These are phyloP conservation scores for Notarius lentiginosus DNA, from an alignment of 2,113 vertebrate species.

Conservation along the genomic window DNA sequence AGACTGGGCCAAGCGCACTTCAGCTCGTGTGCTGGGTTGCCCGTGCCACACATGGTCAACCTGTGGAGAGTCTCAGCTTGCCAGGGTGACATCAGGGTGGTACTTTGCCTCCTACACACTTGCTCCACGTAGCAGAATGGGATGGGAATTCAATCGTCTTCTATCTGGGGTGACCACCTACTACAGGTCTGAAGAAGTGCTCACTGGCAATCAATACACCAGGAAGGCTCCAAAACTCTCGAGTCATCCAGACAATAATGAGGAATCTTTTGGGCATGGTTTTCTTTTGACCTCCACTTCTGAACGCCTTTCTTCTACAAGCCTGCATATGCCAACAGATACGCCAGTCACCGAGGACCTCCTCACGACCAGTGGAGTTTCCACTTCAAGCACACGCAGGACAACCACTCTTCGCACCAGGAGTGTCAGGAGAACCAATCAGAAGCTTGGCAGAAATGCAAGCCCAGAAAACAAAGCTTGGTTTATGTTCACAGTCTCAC, in stretches of 20 bases:
- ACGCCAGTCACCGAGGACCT: constrained; percentile 31
- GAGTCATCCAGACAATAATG: neutral
- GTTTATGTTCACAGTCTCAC: constrained; percentile 15
- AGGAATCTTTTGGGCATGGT: constrained; percentile 33
- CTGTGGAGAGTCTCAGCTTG: constrained; percentile 59
- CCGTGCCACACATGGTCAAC: constrained; percentile 77
- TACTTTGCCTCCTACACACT: constrained; percentile 67
- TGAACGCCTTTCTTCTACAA: constrained; percentile 31
- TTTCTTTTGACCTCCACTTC: constrained; percentile 19
- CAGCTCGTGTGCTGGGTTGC: constrained; percentile 73
- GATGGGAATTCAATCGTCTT: constrained; percentile 24
- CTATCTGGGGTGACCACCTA: constrained; percentile 39
- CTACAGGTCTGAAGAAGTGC: constrained; percentile 59
- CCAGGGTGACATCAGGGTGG: constrained; percentile 61
- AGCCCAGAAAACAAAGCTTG: constrained; percentile 4
- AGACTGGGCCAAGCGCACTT: constrained; percentile 77
- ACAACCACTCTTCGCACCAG: constrained; percentile 71
- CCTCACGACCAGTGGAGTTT: constrained; percentile 34
- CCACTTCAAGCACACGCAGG: constrained; percentile 59
- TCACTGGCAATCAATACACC: constrained; percentile 42
- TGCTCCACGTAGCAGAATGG: constrained; percentile 56
- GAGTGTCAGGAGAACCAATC: constrained; percentile 69
- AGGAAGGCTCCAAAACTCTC: constrained; percentile 27
- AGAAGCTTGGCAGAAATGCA: constrained; percentile 35
- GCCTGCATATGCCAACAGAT: neutral